phyloP scores from a whole-genome alignment of 2,797 vertebrate genomes.

The Alectoris magna region DNA sequence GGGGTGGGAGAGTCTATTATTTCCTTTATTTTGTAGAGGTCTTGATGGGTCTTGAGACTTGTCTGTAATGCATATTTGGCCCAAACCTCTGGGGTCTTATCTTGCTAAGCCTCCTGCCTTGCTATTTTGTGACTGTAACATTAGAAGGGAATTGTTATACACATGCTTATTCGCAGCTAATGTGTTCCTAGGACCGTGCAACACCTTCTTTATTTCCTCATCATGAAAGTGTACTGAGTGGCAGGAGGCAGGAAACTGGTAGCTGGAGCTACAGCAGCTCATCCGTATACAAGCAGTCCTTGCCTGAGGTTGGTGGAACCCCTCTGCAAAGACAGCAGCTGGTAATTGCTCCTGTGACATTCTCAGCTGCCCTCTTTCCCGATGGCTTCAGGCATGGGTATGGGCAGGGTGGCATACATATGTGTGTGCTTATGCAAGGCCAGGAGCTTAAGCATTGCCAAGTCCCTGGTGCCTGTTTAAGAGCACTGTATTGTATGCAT shows the following conservation, averaged over 20 bases:
- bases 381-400: not conserved
- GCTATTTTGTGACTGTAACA: not conserved
- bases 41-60: not conserved
- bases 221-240: not conserved
- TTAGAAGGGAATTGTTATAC: not conserved
- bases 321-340: not conserved
- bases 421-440: not conserved
- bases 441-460: not conserved
- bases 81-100: not conserved
- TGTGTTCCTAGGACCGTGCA: not conserved
- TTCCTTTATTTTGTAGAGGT: not conserved
- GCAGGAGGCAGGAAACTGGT: not conserved
- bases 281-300: not conserved
- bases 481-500: not conserved
- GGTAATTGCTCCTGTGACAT: not conserved
- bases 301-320: not conserved
- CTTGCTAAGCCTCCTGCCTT: not conserved
- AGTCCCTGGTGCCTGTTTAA: not conserved
- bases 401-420: not conserved
- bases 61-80: not conserved
- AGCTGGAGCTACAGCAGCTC: not conserved
- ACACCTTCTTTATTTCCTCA: not conserved
- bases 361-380: not conserved
- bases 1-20: not conserved
- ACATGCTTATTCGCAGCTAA: accelerated